phyloP scores from a whole-genome alignment of 2,888 invertebrate genomes.

The Drosophila sordidula region DNA sequence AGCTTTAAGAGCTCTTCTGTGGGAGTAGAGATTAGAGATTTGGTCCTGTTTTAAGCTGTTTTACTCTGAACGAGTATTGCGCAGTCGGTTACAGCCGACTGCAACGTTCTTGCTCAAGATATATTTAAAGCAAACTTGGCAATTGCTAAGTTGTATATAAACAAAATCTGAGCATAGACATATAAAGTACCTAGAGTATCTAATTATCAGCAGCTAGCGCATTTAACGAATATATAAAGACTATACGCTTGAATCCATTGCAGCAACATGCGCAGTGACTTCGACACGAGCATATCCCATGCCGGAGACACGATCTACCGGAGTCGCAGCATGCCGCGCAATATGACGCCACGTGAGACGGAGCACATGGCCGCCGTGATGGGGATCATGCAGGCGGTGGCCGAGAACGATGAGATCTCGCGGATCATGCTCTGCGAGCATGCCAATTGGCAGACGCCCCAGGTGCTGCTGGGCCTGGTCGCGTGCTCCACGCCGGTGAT shows the following conservation, averaged over 20 bases:
- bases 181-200: no score
- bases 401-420: slow-evolving; percentile 92
- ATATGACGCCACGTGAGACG: slow-evolving; percentile 92
- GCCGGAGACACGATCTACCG: slow-evolving; percentile 88
- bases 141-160: no score
- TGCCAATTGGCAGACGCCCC: slow-evolving; percentile 93
- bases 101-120: no score
- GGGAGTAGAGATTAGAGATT: no score
- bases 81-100: no score
- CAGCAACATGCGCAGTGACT: slow-evolving; percentile 89
- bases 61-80: no score
- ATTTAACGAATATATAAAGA: no score
- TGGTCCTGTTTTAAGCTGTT: no score
- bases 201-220: no score
- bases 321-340: slow-evolving; percentile 86
- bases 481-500: slow-evolving; percentile 94
- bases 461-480: slow-evolving; percentile 88
- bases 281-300: slow-evolving; percentile 55
- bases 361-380: slow-evolving; percentile 94
- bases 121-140: no score
- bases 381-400: slow-evolving; percentile 91
- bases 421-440: slow-evolving; percentile 94
- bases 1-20: not conserved
- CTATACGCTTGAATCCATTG: slow-evolving; percentile 48
- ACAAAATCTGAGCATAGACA: no score